Base-by-base conservation (phyloP, 2,888 invertebrate genomes). In the Coremacera marginata region DNA sequence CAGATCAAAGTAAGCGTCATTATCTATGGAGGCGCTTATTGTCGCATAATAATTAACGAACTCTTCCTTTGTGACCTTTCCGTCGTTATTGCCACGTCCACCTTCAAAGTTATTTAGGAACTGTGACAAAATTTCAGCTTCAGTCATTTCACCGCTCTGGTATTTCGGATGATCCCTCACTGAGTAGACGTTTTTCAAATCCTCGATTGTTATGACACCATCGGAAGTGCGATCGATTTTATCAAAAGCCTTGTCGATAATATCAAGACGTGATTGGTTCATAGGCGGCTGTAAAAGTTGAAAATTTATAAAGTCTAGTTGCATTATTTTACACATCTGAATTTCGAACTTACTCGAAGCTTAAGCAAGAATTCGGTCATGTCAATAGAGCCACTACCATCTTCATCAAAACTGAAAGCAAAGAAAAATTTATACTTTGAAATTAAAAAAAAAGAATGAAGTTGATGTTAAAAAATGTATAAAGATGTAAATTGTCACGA, bases 1-100 rank as follows among this genome's bases (percentile, higher is more conserved):
- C 79, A 98, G 91, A 89, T 98, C 97, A 88, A 98, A 98, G 88
- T 96, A 98, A 74, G 94, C 94, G 88, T 98, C 98, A 81, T 94
- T 95, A 88, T 98, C 98, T 82, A 98, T 96, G 0, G 97, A 97
- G 57, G 98, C 97, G 88, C 98, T 98, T 82, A 98, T 94, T 19
- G 95, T 96, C 77, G 95, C 92, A 90, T 98, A 98, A 89, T 98
- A 98, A 90, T 97, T 96, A 86, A 95, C 90, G 85, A 98, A 98
- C 89, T 98, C 98, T 83, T 98, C 97, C 82, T 93, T 92, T 0
- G 97, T 97, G 89, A 96, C 96, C 89, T 91, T 92, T 83, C 95
- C 96, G 88, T 97, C 95, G 14, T 91, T 91, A 22, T 91, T 86
- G 19, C 87, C 86, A 5, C 82, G 82, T 5, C 93, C 94, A 31